phyloP scores from a whole-genome alignment of 1,140 invertebrate genomes.

The Bombus terrestris region DNA sequence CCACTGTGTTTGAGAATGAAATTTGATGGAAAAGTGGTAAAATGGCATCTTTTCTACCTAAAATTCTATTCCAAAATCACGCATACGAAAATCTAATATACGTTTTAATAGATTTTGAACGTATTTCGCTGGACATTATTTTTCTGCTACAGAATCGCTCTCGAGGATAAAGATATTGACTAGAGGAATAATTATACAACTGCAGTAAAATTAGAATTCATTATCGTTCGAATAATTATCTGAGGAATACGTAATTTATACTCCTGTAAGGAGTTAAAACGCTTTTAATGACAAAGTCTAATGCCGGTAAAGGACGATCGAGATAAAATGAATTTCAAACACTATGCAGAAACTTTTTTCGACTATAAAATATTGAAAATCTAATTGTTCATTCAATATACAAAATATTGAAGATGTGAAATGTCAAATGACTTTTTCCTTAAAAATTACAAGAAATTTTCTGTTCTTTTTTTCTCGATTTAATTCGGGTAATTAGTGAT shows the following conservation, averaged over 20 bases:
- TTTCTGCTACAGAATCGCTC: too few species aligned
- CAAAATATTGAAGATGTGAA: too few species aligned
- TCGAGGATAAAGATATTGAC: neutral
- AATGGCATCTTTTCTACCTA: too few species aligned
- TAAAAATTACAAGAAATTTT: too few species aligned
- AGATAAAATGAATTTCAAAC: neutral
- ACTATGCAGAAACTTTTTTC: too few species aligned
- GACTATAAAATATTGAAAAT: neutral
- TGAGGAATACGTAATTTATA: neutral
- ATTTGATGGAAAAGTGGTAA: too few species aligned
- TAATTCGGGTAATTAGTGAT: too few species aligned
- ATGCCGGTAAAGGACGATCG: neutral
- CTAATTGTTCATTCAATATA: neutral
- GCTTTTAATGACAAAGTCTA: neutral
- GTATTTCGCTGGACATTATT: neutral
- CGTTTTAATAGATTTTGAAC: neutral
- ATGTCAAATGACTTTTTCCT: too few species aligned
- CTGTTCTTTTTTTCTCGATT: too few species aligned
- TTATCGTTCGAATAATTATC: constrained; percentile 11
- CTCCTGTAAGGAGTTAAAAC: neutral
- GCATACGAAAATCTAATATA: neutral
- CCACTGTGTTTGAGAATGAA: too few species aligned
- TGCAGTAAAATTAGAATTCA: constrained; percentile 11
- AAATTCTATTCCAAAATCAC: neutral
- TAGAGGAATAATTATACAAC: constrained; percentile 1